Percentiles rank a stretch among this genome's conserved stretches.
Evolutionary conservation across 1,140 invertebrate genomes (phyloP).

Genomic region (Maniola jurtina): DNA sequence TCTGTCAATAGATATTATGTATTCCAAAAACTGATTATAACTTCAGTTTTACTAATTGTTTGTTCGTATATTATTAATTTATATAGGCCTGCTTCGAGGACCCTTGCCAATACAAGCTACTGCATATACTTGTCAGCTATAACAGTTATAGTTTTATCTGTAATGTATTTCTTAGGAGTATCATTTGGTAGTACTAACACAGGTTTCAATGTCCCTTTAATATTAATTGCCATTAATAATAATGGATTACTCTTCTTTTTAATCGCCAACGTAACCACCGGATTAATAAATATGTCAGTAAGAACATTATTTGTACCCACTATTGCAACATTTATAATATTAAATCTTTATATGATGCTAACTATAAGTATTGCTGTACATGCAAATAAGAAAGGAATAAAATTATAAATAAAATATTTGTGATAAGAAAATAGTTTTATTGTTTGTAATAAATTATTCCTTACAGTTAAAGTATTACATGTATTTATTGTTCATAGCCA

Average conservation of each 20-base stretch:
- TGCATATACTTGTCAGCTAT: conserved; percentile 85
- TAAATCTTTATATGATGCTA: conserved; percentile 81
- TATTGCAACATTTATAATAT: conserved; percentile 76
- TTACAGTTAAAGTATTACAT: no score
- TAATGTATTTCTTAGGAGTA: conserved; percentile 80
- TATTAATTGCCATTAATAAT: conserved; percentile 84
- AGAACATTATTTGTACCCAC: conserved; percentile 80
- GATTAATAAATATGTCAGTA: conserved; percentile 86
- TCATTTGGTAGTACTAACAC: conserved; percentile 52
- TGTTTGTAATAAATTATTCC: neutral
- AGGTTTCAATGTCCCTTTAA: conserved; percentile 72
- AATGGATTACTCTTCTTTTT: conserved; percentile 90
- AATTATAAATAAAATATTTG: conserved; percentile 40
- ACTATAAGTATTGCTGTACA: conserved; percentile 59
- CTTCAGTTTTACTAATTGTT: conserved; percentile 72
- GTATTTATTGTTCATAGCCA: no score
- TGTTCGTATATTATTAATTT: conserved; percentile 72
- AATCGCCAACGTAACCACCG: conserved; percentile 88
- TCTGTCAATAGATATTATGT: conserved; percentile 45
- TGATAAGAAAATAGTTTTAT: conserved; percentile 13
- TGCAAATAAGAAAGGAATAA: conserved; percentile 42
- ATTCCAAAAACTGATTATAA: conserved; percentile 56
- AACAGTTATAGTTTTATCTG: conserved; percentile 74
- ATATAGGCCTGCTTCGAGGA: conserved; percentile 81
- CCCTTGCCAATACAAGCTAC: conserved; percentile 89